A percentile compares a stretch with the other conserved stretches of the same genome.
Evolutionary conservation across 2,797 vertebrate species (phyloP).

Genomic region (Staurois parvus): DNA sequence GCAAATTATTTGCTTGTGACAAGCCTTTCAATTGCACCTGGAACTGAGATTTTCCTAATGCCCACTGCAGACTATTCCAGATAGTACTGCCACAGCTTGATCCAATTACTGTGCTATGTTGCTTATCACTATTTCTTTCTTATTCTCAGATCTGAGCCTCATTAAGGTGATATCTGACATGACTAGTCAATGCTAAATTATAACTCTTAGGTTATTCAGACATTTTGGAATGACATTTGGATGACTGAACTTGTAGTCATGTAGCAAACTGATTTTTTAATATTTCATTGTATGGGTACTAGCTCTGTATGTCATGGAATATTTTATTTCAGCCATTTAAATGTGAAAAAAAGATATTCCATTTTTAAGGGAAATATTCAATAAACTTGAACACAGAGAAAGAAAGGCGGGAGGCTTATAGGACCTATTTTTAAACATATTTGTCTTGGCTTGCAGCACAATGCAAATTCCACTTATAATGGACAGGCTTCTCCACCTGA

Average conservation of each 20-base stretch:
- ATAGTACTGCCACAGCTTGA: conserved; percentile 64
- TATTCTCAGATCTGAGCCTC: conserved; percentile 68
- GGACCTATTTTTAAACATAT: too few species aligned
- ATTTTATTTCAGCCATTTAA: conserved; percentile 35
- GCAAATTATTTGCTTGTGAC: conserved; percentile 63
- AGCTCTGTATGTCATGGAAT: conserved; percentile 42
- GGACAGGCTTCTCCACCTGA: too few species aligned
- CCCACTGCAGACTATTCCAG: conserved; percentile 63
- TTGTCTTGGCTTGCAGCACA: too few species aligned
- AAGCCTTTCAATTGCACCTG: conserved; percentile 61
- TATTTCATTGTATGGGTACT: conserved; percentile 37
- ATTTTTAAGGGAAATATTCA: not conserved
- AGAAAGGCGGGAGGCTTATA: not conserved
- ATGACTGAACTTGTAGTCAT: conserved; percentile 63
- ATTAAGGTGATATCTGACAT: conserved; percentile 73
- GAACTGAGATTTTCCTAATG: conserved; percentile 44
- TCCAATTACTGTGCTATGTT: conserved; percentile 69
- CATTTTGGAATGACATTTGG: conserved; percentile 64
- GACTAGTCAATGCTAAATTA: conserved; percentile 63
- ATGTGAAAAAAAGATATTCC: not conserved
- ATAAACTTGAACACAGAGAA: not conserved
- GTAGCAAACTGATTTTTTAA: conserved; percentile 56
- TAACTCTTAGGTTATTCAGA: conserved; percentile 63
- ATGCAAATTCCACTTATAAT: too few species aligned
- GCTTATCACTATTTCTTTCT: conserved; percentile 65